Evolutionary conservation across 2,888 invertebrate species (phyloP), one percentile per base, ranked within the genome.

Genomic region (Piscicola geometra): DNA sequence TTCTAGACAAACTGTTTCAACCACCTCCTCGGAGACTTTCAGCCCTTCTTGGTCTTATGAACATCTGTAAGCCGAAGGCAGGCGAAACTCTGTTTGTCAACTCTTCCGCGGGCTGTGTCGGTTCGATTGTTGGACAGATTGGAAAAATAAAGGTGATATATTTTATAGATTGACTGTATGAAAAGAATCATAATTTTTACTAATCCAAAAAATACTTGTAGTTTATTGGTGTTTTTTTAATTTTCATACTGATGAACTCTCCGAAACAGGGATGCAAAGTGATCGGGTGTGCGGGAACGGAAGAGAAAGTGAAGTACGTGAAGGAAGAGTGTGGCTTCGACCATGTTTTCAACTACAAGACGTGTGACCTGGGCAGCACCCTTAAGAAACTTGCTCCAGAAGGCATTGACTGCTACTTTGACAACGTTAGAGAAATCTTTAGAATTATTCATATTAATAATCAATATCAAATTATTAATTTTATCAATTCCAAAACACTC

Each of bases 101-200:
- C 36, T 90, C 90, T 3, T 92, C 92, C 21, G 92, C 90, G 32
- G 92, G 92, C 28, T 92, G 91, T 52, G 91, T 92, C 21, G 92
- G 92, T 5, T 90, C 89, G 77, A 88, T 90, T 71, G 92, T 91
- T 35, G 92, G 92, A 0, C 92, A 92, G 87, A 90, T 92, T 78
- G 92, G 89, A 0, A 92, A 91, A 86, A 88, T 90, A 71, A 87
- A 90, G 84, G 90, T 89, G 83, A 28, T 30, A 12, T 30, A n/a
- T n/a, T n/a, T 9, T 33, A 15, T 15, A 33, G 15, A 32, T 30
- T 69, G 33, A 12, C 12, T 69, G 9, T 9, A 33, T 32, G 9
- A 30, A 15, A 33, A 12, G 12, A 33, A 32, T 69, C 33, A 12
- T 12, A 33, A 15, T 32, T 18, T 25, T 35, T 18, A 32, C 15